Conservation (phyloP, 2,113 vertebrate genomes). For the Antechinus stuartii region DNA sequence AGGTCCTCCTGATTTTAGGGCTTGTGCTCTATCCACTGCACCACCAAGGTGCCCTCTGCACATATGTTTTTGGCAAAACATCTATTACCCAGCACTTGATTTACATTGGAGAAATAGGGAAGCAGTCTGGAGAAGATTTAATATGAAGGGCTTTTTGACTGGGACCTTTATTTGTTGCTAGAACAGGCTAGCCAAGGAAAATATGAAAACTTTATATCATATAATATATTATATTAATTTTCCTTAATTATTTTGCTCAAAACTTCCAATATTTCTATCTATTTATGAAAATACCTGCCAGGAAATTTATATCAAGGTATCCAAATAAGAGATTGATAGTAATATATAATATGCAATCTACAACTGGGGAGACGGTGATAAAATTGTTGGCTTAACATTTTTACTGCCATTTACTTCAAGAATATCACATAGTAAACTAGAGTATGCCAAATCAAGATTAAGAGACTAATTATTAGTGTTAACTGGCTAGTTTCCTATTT, state of each 20-base stretch:
- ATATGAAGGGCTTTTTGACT: too few species aligned
- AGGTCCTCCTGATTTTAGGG: too few species aligned
- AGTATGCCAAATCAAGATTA: not conserved
- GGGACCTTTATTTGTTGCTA: too few species aligned
- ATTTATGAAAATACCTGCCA: not conserved
- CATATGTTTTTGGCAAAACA: too few species aligned
- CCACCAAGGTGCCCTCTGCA: too few species aligned
- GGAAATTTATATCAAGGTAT: not conserved
- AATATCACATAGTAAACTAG: not conserved
- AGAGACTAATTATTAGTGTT: not conserved
- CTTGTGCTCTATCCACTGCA: too few species aligned
- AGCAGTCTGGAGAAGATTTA: not conserved
- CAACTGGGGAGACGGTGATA: too few species aligned
- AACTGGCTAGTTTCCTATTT: not conserved
- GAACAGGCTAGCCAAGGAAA: not conserved
- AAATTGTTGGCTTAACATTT: too few species aligned
- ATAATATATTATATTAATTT: not conserved
- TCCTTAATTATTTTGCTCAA: not conserved
- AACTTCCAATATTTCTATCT: not conserved
- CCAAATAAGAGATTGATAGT: too few species aligned
- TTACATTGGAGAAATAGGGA: not conserved
- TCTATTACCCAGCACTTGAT: too few species aligned
- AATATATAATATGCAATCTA: too few species aligned
- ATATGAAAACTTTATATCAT: not conserved
- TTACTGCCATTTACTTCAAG: too few species aligned